Evolutionary conservation across 1,140 invertebrate species (phyloP), one percentile per base, ranked within the genome.

Genomic region (Diachasma alloeum): DNA sequence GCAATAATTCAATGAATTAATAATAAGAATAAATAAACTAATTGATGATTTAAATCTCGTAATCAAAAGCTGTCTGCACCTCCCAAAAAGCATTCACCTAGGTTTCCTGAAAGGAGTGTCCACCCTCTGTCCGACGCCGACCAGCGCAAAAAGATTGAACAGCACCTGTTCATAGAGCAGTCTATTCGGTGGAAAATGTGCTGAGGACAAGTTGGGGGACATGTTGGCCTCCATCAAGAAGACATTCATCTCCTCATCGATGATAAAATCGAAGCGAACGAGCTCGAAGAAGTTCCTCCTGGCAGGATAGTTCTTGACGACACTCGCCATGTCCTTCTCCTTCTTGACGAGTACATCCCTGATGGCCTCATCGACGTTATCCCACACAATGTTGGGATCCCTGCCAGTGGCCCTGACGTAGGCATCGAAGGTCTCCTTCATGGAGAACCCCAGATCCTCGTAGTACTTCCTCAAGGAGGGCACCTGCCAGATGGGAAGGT

Each of bases 211-310:
- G 91, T 99, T 99, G 0, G 98, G 98, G 36, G 97, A 98, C 98
- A 99, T 99, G 86, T 99, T 99, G 0, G 96, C 97, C 89, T 99
- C 98, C 93, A 99, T 95, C 2, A 98, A 89, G 83, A 93, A 96
- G 2, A 98, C 94, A 66, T 96, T 95, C 0, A 98, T 84, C 67
- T 98, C 89, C 80, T 97, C 94, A 87, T 99, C 97, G 6, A 99
- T 90, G 0, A 97, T 93, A 87, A 99, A 95, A 88, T 99, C 98
- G 84, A 99, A 96, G 66, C 98, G 91, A 85, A 98, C 94, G 87
- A 99, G 91, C 90, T 99, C 97, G 89, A 99, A 99, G 83, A 98
- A 99, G 82, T 97, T 96, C 46, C 93, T 87, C 19, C 78, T 77
- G 37, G 77, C 79, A 11, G 79, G 81, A 42, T 86, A 91, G 74